Conservation (phyloP, 2,113 vertebrate species). For the Pollimyrus isidori region DNA sequence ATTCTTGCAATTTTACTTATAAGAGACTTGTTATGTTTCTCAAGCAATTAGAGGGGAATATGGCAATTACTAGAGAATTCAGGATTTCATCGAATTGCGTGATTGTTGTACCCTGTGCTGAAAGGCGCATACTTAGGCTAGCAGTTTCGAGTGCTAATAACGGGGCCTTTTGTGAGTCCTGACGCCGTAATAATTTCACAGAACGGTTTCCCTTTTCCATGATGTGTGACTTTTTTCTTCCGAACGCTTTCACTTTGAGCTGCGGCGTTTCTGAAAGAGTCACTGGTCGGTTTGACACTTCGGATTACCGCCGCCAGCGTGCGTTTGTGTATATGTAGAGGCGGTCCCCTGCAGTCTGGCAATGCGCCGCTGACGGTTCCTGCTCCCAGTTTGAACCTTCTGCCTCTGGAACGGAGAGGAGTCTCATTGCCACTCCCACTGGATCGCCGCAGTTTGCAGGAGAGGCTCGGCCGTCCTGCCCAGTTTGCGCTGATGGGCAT, state of each 20-base stretch:
- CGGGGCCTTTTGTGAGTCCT: background rate
- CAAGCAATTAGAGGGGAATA: background rate
- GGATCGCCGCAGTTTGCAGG: background rate
- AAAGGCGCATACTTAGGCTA: background rate
- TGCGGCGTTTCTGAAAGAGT: background rate
- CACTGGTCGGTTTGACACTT: background rate
- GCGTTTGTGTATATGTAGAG: background rate
- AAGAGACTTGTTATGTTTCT: background rate
- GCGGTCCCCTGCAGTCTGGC: background rate
- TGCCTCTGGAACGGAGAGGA: background rate
- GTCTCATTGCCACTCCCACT: background rate
- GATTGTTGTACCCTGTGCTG: background rate
- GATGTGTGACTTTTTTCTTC: background rate
- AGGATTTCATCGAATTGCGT: background rate
- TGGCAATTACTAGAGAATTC: background rate
- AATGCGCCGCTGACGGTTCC: background rate
- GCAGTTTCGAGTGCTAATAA: background rate
- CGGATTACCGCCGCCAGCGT: background rate
- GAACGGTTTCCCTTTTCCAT: background rate
- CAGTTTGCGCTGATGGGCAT: background rate
- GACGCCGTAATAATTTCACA: background rate
- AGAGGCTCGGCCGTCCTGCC: background rate
- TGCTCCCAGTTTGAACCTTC: background rate
- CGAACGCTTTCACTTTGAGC: background rate
- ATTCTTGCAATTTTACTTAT: background rate